A percentile compares a stretch with the other conserved stretches of the same genome.
phyloP scores from a whole-genome alignment of 2,888 invertebrate genomes.

The Acrobeloides nanus region DNA sequence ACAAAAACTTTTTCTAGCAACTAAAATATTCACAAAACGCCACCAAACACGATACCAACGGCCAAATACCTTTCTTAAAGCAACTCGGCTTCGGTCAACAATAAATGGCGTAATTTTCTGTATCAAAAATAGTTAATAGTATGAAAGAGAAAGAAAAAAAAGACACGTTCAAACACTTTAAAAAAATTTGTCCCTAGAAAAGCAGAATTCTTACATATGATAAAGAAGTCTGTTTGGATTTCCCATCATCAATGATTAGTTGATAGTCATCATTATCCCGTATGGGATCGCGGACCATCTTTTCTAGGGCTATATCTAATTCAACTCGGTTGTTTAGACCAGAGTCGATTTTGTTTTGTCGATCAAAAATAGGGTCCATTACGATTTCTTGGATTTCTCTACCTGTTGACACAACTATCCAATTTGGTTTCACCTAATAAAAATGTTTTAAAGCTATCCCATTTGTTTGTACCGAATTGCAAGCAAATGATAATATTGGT shows the following conservation, averaged over 20 bases:
- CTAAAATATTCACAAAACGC: conserved; percentile 4
- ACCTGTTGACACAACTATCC: conserved; percentile 84
- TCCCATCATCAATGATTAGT: conserved; percentile 18
- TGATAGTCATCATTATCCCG: conserved; percentile 53
- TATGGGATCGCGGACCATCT: conserved; percentile 41
- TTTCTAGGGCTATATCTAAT: conserved; percentile 68
- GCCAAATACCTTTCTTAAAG: conserved; percentile 80
- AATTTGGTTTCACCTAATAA: conserved; percentile 63
- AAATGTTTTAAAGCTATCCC: neutral
- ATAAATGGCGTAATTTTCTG: conserved; percentile 68
- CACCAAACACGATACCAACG: conserved; percentile 1
- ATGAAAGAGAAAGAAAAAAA: too few species aligned
- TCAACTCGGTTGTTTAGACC: conserved; percentile 97
- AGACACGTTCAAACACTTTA: neutral
- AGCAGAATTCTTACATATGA: conserved; percentile 24
- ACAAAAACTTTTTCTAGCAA: conserved; percentile 3
- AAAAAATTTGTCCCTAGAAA: conserved; percentile 6
- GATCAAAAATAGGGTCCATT: conserved; percentile 15
- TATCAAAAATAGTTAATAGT: conserved; percentile 1
- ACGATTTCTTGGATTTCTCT: conserved; percentile 93
- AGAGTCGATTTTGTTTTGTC: conserved; percentile 28
- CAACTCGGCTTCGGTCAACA: conserved; percentile 89
- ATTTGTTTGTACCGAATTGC: conserved; percentile 29
- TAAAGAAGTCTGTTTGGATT: conserved; percentile 25
- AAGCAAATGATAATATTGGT: conserved; percentile 88